Evolutionary conservation across 2,113 vertebrate genomes (phyloP), one percentile per base, ranked within the genome.

Genomic region (Pterocles gutturalis): DNA sequence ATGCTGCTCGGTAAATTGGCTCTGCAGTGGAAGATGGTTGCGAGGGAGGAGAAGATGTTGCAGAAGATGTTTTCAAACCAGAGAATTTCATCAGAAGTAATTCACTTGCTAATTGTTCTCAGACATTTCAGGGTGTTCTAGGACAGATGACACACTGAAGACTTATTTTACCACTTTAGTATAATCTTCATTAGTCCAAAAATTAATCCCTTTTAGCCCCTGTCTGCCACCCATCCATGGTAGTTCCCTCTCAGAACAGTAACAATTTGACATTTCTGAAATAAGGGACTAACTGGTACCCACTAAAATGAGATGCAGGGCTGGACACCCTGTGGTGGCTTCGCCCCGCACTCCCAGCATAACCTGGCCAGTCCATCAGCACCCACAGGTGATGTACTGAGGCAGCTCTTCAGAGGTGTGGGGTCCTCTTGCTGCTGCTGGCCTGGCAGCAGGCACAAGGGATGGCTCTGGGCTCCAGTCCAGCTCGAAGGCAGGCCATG

Each of bases 301-400:
- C 24, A 19, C 17, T 41, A 15, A 75, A 71, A 55, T 49, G 48
- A 57, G 29, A 18, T 7, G 5, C 6, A 33, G 64, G 41, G 24
- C 53, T 89, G 51, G 19, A 15, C 7, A 4, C 10, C n/a, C 24
- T 0, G 0, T 15, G 10, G 18, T 58, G 62, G 38, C 62, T 65
- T 92, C 80, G 34, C 43, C n/a, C 17, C 61, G 49, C 21, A 7
- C 15, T 65, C 18, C 43, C 49, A 26, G 31, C 26, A 16, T 19
- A 45, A 48, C 13, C n/a, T 3, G 4, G 29, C 54, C 28, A 33
- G 48, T 54, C n/a, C 10, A 0, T 41, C 38, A 53, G 87, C 65
- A 51, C 17, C 38, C 70, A 43, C 51, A 75, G 69, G 28, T 34
- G 43, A n/a, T 85, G 43, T 33, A 69, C 93, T 25, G 13, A 38